Evolutionary conservation across 2,113 vertebrate species (phyloP), one percentile per base, ranked within the genome.

Genomic region (Microcebus lehilahytsara): DNA sequence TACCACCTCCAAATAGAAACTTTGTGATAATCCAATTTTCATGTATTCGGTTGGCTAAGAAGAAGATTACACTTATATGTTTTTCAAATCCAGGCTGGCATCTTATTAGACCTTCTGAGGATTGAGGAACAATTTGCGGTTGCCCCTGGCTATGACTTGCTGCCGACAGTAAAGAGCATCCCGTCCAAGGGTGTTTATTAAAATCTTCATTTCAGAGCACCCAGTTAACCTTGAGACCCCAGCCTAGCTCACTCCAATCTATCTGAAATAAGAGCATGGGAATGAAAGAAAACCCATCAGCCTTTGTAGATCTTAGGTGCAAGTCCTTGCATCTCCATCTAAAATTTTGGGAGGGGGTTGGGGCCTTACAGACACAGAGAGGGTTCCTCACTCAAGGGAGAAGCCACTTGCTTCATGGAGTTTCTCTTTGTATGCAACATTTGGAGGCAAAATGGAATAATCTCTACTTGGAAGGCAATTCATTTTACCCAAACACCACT

Each of bases 401-500:
- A 95, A 86, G 93, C 25, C 9, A 5, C 51, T 71, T 32, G 51
- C 71, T 89, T 77, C 78, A 49, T 5, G 17, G 40, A 86, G 8
- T 67, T 79, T 89, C 67, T 91, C 66, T 83, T 66, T 49, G 75
- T 75, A 56, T 20, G 34, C 51, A 85, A 53, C 37, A 89, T 79
- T 91, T 89, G 51, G n/a, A 94, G n/a, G 74, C 53, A 94, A 96
- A 91, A 77, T 69, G 40, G 64, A 95, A 85, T 89, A 60, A 80
- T 64, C 78, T 60, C 40, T 67, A 72, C 75, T 62, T 60, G 77
- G 89, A 77, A 97, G 23, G 79, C 32, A 92, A 96, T 95, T 97
- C 3, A 81, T 96, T 98, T 97, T 49, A 96, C 89, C 88, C 51
- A 58, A 93, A 96, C 62, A 85, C 37, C 95, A 83, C 62, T 67